Evolutionary conservation across 2,797 vertebrate species (phyloP).

Genomic region (Mormyrops attenuatus): DNA sequence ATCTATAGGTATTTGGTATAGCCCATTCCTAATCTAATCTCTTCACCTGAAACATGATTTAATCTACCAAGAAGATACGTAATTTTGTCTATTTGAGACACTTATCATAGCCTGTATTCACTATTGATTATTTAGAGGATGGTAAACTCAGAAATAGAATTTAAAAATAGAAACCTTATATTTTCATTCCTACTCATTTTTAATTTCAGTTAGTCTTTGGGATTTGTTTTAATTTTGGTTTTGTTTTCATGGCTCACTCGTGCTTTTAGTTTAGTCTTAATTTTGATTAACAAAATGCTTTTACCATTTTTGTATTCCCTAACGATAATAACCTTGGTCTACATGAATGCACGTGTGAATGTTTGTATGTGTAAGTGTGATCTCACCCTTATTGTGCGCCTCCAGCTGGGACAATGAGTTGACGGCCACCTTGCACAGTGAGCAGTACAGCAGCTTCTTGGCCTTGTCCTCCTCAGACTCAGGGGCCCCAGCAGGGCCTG

Average conservation of each 20-base stretch:
- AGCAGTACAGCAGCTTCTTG: conserved; percentile 78
- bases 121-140: background rate
- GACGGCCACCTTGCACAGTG: conserved; percentile 81
- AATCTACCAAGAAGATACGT: background rate
- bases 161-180: background rate
- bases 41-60: background rate
- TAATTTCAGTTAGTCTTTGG: background rate
- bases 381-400: conserved; percentile 81
- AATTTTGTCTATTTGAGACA: background rate
- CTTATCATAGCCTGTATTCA: background rate
- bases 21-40: background rate
- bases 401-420: conserved; percentile 80
- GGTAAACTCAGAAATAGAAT: background rate
- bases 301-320: background rate
- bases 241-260: background rate
- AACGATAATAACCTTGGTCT: background rate
- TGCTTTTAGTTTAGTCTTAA: background rate
- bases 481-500: conserved; percentile 37
- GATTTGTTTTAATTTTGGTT: background rate
- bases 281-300: background rate
- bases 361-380: background rate
- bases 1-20: background rate
- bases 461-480: conserved; percentile 76
- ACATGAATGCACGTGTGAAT: background rate
- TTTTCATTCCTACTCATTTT: background rate